These are phyloP conservation scores for Euplexia lucipara DNA, from an alignment of 2,888 invertebrate genomes.

Conservation along the genomic window DNA sequence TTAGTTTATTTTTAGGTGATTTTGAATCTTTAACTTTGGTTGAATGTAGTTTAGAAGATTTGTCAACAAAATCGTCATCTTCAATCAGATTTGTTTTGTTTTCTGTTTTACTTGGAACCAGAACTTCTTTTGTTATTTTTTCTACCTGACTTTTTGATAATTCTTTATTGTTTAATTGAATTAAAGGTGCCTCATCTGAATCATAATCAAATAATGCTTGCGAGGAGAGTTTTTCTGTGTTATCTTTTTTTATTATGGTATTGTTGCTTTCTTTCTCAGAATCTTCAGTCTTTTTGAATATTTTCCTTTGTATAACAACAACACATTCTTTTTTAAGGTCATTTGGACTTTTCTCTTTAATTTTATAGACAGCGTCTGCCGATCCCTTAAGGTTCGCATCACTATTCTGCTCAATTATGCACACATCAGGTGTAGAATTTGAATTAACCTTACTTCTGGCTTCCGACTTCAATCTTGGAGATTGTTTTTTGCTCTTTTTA, in stretches of 20 bases:
- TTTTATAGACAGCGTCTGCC: slow-evolving; percentile 38
- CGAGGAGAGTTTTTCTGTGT: slow-evolving; percentile 59
- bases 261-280: slow-evolving; percentile 30
- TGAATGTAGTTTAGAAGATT: slow-evolving; percentile 48
- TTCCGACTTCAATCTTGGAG: slow-evolving; percentile 29
- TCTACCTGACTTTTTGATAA: slow-evolving; percentile 27
- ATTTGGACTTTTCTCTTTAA: slow-evolving; percentile 77
- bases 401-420: slow-evolving; percentile 15
- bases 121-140: slow-evolving; percentile 12
- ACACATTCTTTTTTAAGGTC: slow-evolving; percentile 86
- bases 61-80: slow-evolving; percentile 76
- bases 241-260: slow-evolving; percentile 33
- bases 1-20: slow-evolving; percentile 67
- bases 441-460: slow-evolving; percentile 34
- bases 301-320: slow-evolving; percentile 84
- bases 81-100: slow-evolving; percentile 50
- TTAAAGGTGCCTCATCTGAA: slow-evolving; percentile 82
- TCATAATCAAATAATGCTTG: slow-evolving; percentile 81
- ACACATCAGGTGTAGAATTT: slow-evolving; percentile 2
- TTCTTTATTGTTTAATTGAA: slow-evolving; percentile 71
- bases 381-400: slow-evolving; percentile 2
- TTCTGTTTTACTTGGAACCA: not conserved
- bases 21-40: slow-evolving; percentile 65
- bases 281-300: slow-evolving; percentile 74
- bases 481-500: slow-evolving; percentile 62